Percentiles rank a stretch among this genome's conserved stretches.
Evolutionary conservation across 2,888 invertebrate species (phyloP).

Genomic region (Coecobrya sp.): DNA sequence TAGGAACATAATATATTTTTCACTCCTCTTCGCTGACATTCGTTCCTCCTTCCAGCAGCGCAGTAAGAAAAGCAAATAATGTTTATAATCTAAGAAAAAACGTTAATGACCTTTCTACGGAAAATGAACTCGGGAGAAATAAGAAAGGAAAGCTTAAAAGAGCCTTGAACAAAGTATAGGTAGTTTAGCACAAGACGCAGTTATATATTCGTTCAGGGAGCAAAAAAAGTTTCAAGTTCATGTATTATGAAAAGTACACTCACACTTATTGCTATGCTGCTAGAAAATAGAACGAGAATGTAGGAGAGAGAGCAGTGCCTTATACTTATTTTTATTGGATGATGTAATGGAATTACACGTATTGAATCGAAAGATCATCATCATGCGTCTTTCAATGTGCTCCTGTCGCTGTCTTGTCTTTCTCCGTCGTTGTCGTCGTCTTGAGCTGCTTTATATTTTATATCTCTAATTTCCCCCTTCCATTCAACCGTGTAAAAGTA

Average conservation of each 20-base stretch:
- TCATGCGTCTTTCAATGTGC: constrained; percentile 52
- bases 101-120: constrained; percentile 64
- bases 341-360: constrained; percentile 23
- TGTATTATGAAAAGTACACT: constrained; percentile 14
- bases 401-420: neutral
- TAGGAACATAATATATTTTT: neutral
- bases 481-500: constrained; percentile 68
- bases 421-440: neutral
- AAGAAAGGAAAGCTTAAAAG: constrained; percentile 10
- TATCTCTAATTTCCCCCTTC: constrained; percentile 65
- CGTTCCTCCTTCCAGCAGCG: neutral
- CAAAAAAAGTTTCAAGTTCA: constrained; percentile 46
- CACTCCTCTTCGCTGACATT: neutral
- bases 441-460: constrained; percentile 47
- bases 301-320: neutral
- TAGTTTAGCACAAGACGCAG: neutral
- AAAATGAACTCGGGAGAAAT: neutral
- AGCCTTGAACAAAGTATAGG: constrained; percentile 32
- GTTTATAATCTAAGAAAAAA: constrained; percentile 47
- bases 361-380: constrained; percentile 55
- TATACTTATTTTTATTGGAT: constrained; percentile 38
- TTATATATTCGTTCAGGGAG: too few species aligned
- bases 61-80: constrained; percentile 36
- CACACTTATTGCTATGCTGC: neutral
- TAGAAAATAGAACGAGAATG: too few species aligned